Evolutionary conservation across 2,113 vertebrate genomes (phyloP).

Genomic region (Saccopteryx bilineata): DNA sequence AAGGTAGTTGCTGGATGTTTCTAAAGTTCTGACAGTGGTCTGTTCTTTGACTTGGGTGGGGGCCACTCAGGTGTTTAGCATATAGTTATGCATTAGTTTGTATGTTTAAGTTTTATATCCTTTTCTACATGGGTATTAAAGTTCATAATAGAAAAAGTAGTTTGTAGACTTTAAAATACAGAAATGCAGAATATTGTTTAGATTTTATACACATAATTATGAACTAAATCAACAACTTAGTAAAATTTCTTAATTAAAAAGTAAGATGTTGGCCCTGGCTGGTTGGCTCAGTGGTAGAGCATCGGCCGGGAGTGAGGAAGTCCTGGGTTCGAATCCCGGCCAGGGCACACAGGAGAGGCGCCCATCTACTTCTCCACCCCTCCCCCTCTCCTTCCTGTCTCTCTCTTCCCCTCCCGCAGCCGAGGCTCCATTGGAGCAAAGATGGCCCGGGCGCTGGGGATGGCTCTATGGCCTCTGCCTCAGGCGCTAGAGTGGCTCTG

Average conservation of each 20-base stretch:
- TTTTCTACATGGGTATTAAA: conserved; percentile 40
- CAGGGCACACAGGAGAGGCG: no score
- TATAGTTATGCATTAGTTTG: not conserved
- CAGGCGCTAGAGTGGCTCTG: no score
- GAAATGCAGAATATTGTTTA: conserved; percentile 33
- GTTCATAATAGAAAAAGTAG: conserved; percentile 33
- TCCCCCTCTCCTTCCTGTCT: no score
- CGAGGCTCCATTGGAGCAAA: no score
- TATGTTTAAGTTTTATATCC: conserved; percentile 33
- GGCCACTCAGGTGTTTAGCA: not conserved
- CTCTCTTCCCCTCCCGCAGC: no score
- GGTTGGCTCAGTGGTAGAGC: no score
- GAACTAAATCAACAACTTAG: conserved; percentile 41
- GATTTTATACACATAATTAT: conserved; percentile 13
- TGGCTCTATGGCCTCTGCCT: no score
- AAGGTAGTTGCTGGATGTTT: not conserved
- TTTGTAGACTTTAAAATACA: conserved; percentile 35
- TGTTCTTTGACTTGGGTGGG: not conserved
- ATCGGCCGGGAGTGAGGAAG: no score
- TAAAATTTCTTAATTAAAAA: conserved; percentile 58
- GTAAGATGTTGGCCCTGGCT: not conserved
- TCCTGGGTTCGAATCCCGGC: no score
- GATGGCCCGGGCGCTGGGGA: no score
- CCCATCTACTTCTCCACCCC: no score
- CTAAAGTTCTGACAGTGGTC: not conserved